phyloP scores from a whole-genome alignment of 2,888 invertebrate genomes.

The Leptothorax acervorum region DNA sequence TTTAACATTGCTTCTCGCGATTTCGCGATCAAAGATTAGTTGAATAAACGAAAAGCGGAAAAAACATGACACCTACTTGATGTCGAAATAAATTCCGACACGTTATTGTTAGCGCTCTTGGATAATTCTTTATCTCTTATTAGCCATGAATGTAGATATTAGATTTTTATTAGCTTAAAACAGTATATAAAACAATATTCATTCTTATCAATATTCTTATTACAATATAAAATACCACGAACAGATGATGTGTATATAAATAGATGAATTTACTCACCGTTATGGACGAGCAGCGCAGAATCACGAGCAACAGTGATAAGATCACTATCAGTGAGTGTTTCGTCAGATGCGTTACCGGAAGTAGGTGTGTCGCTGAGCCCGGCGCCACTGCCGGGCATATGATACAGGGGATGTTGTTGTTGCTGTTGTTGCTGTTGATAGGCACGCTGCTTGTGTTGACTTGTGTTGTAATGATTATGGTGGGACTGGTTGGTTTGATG shows the following conservation, averaged over 20 bases:
- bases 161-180: background rate
- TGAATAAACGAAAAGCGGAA: background rate
- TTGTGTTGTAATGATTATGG: slow-evolving; percentile 83
- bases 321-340: slow-evolving; percentile 94
- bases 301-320: slow-evolving; percentile 92
- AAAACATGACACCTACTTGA: background rate
- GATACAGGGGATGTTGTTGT: slow-evolving; percentile 85
- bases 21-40: background rate
- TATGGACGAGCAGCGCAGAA: slow-evolving; percentile 93
- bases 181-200: background rate
- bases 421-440: slow-evolving; percentile 84
- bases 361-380: slow-evolving; percentile 93
- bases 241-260: background rate
- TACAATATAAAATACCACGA: background rate
- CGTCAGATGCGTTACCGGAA: slow-evolving; percentile 94
- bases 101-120: background rate
- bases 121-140: background rate
- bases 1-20: background rate
- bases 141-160: background rate
- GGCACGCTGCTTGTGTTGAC: slow-evolving; percentile 80
- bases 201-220: background rate
- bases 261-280: slow-evolving; percentile 88
- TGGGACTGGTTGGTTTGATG: slow-evolving; percentile 83
- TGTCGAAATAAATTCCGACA: background rate
- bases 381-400: slow-evolving; percentile 86